A percentile compares a stretch with the other conserved stretches of the same genome.
These are phyloP conservation scores for Frieseomelitta varia DNA, from an alignment of 1,140 invertebrate species.

Conservation along the genomic window DNA sequence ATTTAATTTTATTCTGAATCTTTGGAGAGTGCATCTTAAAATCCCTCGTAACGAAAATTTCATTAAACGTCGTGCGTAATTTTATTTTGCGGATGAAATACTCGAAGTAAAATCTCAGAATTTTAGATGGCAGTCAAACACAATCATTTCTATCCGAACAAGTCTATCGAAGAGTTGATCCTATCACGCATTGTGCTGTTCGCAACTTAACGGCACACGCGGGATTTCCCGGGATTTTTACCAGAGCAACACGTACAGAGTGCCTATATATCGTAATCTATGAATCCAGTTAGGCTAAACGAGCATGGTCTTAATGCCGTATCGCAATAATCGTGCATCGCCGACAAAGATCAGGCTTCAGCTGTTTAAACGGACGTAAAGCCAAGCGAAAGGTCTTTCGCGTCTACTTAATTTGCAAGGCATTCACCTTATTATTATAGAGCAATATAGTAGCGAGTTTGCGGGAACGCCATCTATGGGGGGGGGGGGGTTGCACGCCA, in stretches of 20 bases:
- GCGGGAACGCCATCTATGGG: slow-evolving; percentile 38
- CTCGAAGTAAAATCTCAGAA: too few species aligned
- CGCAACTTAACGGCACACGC: too few species aligned
- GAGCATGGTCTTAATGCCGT: slow-evolving; percentile 17
- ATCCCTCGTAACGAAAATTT: too few species aligned
- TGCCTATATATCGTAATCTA: background rate
- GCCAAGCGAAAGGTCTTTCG: slow-evolving; percentile 56
- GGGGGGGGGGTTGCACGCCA: slow-evolving; percentile 51
- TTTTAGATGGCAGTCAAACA: too few species aligned
- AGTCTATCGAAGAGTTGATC: too few species aligned
- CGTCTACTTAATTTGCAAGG: slow-evolving; percentile 65
- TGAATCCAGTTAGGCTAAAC: background rate
- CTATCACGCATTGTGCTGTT: too few species aligned
- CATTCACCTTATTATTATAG: slow-evolving; percentile 67
- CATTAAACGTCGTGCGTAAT: too few species aligned
- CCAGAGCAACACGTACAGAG: background rate
- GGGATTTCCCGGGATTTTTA: too few species aligned
- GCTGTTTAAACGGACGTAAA: slow-evolving; percentile 57
- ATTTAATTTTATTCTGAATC: too few species aligned
- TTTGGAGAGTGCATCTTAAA: too few species aligned
- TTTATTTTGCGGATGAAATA: too few species aligned
- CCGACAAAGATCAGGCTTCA: slow-evolving; percentile 53
- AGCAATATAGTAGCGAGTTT: slow-evolving; percentile 58
- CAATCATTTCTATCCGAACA: too few species aligned
- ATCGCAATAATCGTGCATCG: slow-evolving; percentile 53